Percentiles rank a stretch among this genome's conserved stretches.
phyloP scores from a whole-genome alignment of 2,888 invertebrate species.

The Thymelicus lineola region DNA sequence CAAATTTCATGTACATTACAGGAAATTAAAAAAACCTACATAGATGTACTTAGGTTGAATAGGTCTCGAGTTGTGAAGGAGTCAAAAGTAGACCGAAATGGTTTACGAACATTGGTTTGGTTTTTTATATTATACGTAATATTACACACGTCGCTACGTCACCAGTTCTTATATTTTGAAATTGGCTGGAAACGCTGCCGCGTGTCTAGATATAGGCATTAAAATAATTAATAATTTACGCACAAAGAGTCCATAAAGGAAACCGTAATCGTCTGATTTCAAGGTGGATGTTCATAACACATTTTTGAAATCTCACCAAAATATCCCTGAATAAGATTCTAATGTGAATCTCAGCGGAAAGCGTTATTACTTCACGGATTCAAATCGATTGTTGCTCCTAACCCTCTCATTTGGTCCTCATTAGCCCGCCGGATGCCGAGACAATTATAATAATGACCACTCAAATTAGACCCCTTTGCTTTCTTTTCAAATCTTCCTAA shows the following conservation, averaged over 20 bases:
- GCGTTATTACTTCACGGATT: constrained; percentile 75
- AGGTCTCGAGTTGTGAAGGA: too few relatives aligned
- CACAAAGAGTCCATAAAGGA: not conserved
- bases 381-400: constrained; percentile 76
- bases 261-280: not conserved
- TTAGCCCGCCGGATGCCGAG: constrained; percentile 76
- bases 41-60: too few relatives aligned
- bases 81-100: too few relatives aligned
- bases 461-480: constrained; percentile 60
- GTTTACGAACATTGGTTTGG: too few relatives aligned
- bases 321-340: constrained; percentile 13
- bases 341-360: constrained; percentile 64
- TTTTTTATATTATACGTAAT: too few relatives aligned
- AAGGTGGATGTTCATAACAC: not conserved
- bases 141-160: too few relatives aligned
- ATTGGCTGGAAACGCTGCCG: too few relatives aligned
- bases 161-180: too few relatives aligned
- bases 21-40: too few relatives aligned
- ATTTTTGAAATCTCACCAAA: constrained; percentile 5
- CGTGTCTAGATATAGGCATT: too few relatives aligned
- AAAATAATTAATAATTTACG: too few relatives aligned
- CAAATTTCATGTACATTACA: too few relatives aligned
- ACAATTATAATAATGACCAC: constrained; percentile 75
- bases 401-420: constrained; percentile 82
- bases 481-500: constrained; percentile 50